phyloP scores from a whole-genome alignment of 2,113 vertebrate genomes.

The Garra rufa region DNA sequence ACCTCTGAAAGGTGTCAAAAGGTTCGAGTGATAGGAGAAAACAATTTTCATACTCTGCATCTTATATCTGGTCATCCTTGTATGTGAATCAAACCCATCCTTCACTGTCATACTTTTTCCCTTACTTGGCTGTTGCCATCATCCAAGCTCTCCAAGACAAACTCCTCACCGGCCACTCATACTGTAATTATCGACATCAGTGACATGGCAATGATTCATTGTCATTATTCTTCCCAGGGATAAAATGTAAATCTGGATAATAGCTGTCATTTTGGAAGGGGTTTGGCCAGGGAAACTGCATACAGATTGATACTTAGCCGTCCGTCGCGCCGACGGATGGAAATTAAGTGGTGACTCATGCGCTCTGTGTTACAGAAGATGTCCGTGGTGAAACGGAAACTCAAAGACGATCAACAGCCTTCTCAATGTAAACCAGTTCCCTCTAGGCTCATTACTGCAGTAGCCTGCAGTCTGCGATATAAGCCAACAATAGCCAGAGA shows the following conservation, averaged over 20 bases:
- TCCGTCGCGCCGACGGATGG: constrained; percentile 65
- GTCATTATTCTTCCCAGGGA: constrained; percentile 74
- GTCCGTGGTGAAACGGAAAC: constrained; percentile 22
- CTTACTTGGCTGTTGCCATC: constrained; percentile 52
- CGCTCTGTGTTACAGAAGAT: constrained; percentile 52
- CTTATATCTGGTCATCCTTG: constrained; percentile 59
- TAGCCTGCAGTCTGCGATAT: constrained; percentile 3
- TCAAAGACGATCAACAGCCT: constrained; percentile 27
- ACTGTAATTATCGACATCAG: constrained; percentile 76
- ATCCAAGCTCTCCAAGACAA: constrained; percentile 60
- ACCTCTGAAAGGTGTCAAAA: constrained; percentile 16
- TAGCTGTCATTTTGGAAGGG: constrained; percentile 77
- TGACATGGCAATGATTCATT: constrained; percentile 78
- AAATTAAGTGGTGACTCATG: constrained; percentile 72
- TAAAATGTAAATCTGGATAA: constrained; percentile 83
- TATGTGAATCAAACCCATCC: constrained; percentile 70
- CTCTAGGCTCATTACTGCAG: constrained; percentile 28
- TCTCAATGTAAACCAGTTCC: constrained; percentile 32
- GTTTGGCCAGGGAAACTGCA: constrained; percentile 71
- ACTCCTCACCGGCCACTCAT: constrained; percentile 61
- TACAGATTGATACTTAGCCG: constrained; percentile 77
- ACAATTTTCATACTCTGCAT: constrained; percentile 60
- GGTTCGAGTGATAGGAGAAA: constrained; percentile 9
- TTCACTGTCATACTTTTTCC: constrained; percentile 73
- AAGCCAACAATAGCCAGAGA: constrained; percentile 19